Conservation (phyloP, 53 echinoderm and acorn worm species). For the Crossaster papposus region DNA sequence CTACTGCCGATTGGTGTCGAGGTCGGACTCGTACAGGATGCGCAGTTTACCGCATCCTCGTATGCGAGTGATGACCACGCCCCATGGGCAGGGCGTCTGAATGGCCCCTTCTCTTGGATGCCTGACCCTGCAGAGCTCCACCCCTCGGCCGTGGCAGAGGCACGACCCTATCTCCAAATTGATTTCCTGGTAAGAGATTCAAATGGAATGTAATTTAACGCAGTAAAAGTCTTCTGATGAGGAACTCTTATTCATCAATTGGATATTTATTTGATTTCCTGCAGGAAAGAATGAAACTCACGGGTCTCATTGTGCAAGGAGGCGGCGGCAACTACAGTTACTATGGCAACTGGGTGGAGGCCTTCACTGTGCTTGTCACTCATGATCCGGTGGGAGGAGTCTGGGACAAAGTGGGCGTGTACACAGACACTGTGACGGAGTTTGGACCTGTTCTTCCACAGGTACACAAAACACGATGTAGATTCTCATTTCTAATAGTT, state of each 20-base stretch:
- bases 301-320: conserved; percentile 52
- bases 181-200: conserved; percentile 21
- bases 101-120: conserved; percentile 67
- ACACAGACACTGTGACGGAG: neutral
- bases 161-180: neutral
- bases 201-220: too few relatives aligned
- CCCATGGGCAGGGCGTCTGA: conserved; percentile 62
- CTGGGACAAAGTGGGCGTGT: conserved; percentile 49
- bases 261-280: neutral
- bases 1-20: conserved; percentile 57
- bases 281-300: conserved; percentile 41
- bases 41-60: conserved; percentile 51
- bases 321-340: neutral
- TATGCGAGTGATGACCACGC: conserved; percentile 59
- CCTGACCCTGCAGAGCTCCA: conserved; percentile 44
- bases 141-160: neutral
- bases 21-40: conserved; percentile 47
- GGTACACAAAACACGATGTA: neutral
- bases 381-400: conserved; percentile 5
- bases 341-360: conserved; percentile 24
- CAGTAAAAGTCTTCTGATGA: too few relatives aligned
- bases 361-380: conserved; percentile 5
- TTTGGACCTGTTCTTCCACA: conserved; percentile 2
- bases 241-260: neutral
- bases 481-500: too few relatives aligned